Evolutionary conservation across 2,888 invertebrate species (phyloP), one percentile per base, ranked within the genome.

Genomic region (Agrotis exclamationis): DNA sequence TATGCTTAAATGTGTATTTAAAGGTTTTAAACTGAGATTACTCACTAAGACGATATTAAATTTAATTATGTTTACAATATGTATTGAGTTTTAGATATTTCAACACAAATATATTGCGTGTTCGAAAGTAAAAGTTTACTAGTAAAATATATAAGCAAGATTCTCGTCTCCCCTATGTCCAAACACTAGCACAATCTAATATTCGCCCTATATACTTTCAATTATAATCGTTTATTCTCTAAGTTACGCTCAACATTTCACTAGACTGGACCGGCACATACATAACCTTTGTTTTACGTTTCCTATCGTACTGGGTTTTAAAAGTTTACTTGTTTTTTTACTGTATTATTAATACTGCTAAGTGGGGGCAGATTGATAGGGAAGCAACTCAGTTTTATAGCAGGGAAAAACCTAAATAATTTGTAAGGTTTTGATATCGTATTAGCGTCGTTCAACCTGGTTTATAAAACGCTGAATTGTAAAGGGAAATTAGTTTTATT

Each of bases 201-300:
- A 70, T 78, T 71, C 48, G 51, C 45, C 45, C 62, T 80, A 80
- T 56, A 72, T 71, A 75, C 50, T 51, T 74, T 70, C 70, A 76
- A 70, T 79, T 58, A 80, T 62, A 82, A 76, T 70, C 60, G 58
- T 70, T 71, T 70, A 63, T 60, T 66, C 44, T 64, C 79, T 81
- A 83, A 76, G 56, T 63, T 79, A 69, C 66, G 71, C 66, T 73
- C 60, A 73, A 82, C 74, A 28, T 80, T 82, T 51, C 39, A 14
- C 82, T 84, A 80, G 48, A 62, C 80, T 84, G 82, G 84, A 84
- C 76, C 74, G 86, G 80, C 56, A 71, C 72, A 39, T 78, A 80
- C 83, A 67, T 74, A 75, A 47, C 60, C 57, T 59, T 47, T 53
- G 53, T 53, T 70, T 66, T 16, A 63, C 48, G 67, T 59, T 65